phyloP scores from a whole-genome alignment of 2,888 invertebrate species.

The Xanthia togata region DNA sequence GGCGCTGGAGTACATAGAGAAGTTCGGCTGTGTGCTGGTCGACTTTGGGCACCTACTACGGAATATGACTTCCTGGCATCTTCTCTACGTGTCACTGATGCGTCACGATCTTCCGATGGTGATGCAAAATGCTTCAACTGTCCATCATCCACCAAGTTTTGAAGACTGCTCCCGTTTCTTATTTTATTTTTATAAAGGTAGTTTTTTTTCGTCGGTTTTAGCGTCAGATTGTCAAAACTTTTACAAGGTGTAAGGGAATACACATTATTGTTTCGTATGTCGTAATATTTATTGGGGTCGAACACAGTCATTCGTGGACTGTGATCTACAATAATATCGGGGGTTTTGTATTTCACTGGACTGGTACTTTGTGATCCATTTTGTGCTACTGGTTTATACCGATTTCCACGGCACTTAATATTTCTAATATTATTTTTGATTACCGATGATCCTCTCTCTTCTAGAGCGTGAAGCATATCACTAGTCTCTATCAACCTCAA shows the following conservation, averaged over 20 bases:
- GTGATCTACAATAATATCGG: slow-evolving; percentile 83
- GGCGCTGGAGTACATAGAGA: slow-evolving; percentile 80
- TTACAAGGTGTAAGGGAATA: slow-evolving; percentile 82
- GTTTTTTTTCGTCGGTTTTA: slow-evolving; percentile 75
- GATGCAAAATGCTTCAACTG: slow-evolving; percentile 82
- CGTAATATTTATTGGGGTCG: slow-evolving; percentile 83
- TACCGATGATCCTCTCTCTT: slow-evolving; percentile 83
- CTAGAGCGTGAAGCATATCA: slow-evolving; percentile 81
- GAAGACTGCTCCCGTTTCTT: slow-evolving; percentile 83
- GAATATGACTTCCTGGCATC: slow-evolving; percentile 84
- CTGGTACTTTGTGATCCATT: slow-evolving; percentile 66
- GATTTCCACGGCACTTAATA: slow-evolving; percentile 83
- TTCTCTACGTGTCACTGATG: slow-evolving; percentile 71
- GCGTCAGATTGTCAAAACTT: slow-evolving; percentile 87
- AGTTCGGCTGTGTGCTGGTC: slow-evolving; percentile 76
- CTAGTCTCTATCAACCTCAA: slow-evolving; percentile 79
- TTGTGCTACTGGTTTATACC: slow-evolving; percentile 75
- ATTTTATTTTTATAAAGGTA: slow-evolving; percentile 74
- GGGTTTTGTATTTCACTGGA: slow-evolving; percentile 76
- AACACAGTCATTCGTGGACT: slow-evolving; percentile 84
- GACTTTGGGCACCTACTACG: slow-evolving; percentile 80
- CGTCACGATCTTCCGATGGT: slow-evolving; percentile 74
- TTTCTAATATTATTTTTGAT: slow-evolving; percentile 86
- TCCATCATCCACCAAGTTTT: slow-evolving; percentile 84
- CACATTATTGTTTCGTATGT: slow-evolving; percentile 85